These are phyloP conservation scores for Trichogramma pretiosum DNA, from an alignment of 1,140 invertebrate genomes.

Conservation along the genomic window DNA sequence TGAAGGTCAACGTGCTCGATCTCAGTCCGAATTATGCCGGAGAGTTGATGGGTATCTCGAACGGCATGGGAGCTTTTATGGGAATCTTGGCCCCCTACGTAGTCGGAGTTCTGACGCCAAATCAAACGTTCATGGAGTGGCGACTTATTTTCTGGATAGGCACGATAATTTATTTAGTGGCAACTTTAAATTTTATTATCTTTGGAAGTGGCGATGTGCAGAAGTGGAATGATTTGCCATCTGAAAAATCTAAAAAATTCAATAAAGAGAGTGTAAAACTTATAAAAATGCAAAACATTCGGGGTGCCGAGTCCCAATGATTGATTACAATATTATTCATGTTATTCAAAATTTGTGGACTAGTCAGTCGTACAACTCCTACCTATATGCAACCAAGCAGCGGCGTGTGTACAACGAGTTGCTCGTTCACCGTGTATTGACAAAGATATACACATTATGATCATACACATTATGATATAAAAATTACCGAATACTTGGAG, in stretches of 20 bases:
- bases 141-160: slow-evolving; percentile 13
- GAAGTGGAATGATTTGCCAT: slow-evolving; percentile 12
- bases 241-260: background rate
- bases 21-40: slow-evolving; percentile 62
- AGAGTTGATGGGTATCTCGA: slow-evolving; percentile 55
- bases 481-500: too few relatives aligned
- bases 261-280: background rate
- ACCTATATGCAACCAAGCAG: too few relatives aligned
- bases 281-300: too few relatives aligned
- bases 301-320: too few relatives aligned
- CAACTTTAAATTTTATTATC: background rate
- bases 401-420: too few relatives aligned
- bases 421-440: too few relatives aligned
- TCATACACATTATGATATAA: too few relatives aligned
- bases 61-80: slow-evolving; percentile 52
- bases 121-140: slow-evolving; percentile 15
- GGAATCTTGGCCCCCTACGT: slow-evolving; percentile 60
- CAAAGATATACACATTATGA: too few relatives aligned
- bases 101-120: slow-evolving; percentile 50
- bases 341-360: too few relatives aligned
- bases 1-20: slow-evolving; percentile 62
- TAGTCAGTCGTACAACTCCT: too few relatives aligned
- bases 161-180: background rate
- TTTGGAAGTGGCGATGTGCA: slow-evolving; percentile 15
- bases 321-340: too few relatives aligned